Base-by-base conservation (phyloP, 2,888 invertebrate species). In the Serrognathus titanus region DNA sequence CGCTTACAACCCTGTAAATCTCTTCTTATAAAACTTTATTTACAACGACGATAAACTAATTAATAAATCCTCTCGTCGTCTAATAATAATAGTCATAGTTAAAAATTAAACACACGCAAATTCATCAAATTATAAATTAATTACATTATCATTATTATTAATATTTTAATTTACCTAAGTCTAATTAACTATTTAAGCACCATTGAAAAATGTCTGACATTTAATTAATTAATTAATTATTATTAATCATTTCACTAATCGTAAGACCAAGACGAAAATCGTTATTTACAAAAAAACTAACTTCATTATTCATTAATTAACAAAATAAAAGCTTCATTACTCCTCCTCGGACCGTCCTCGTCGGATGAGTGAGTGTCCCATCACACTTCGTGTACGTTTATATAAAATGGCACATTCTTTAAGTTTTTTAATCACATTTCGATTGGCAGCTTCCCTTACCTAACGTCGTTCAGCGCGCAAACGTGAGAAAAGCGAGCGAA, bases 1-100 rank as follows among this genome's bases (percentile, higher is more conserved):
- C 40, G 13, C 39, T 50, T 43, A 52, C 52, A 52, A 52, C 52
- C 52, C 52, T 52, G 52, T 52, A 43, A 48, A 36, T 13, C 24
- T 31, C 24, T 37, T 37, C 38, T 37, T 49, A 49, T 35, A 49
- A 49, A 49, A 49, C 49, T 49, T 49, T 11, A 49, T 49, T 49
- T 49, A 49, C 38, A 49, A 31, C 24, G 24, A 31, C 24, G 24
- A 31, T 31, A 31, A 31, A 31, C 24, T 31, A 31, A 31, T 31
- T 31, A 31, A 31, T 31, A 31, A 31, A 31, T 31, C 24, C 24
- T 31, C 7, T 31, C 24, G 24, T 31, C 24, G 24, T 7, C 24
- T 31, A 31, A 31, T 31, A 31, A 31, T 31, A 31, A 31, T 31
- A 31, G 24, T 31, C 24, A 6, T 31, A 31, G 4, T 31, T 31